Percentiles rank a stretch among this genome's conserved stretches.
These are phyloP conservation scores for Halocaridina rubra DNA, from an alignment of 2,888 invertebrate genomes.

Conservation along the genomic window DNA sequence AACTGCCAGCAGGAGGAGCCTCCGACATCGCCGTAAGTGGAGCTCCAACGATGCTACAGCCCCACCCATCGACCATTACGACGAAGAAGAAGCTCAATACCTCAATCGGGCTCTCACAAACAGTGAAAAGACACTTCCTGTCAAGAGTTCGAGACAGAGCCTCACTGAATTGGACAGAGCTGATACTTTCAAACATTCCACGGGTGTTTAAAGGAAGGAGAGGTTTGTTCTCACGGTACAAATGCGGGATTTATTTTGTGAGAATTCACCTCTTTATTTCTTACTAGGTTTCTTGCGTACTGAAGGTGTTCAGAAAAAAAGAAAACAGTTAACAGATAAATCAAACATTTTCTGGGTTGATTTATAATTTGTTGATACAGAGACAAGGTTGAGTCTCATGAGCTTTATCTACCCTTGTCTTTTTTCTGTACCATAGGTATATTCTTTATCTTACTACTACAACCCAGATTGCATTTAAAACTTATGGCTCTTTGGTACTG, in stretches of 20 bases:
- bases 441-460: too few species aligned
- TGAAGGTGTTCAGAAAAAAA: neutral
- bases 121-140: constrained; percentile 44
- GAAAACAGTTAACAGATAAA: neutral
- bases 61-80: constrained; percentile 36
- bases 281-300: too few species aligned
- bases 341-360: too few species aligned
- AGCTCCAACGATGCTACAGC: constrained; percentile 28
- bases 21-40: constrained; percentile 26
- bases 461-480: too few species aligned
- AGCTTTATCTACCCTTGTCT: too few species aligned
- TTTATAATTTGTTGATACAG: too few species aligned
- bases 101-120: constrained; percentile 47
- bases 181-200: constrained; percentile 49
- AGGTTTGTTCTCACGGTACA: neutral
- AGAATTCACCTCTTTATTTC: neutral
- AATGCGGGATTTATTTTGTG: neutral
- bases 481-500: too few species aligned
- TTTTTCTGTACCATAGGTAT: too few species aligned
- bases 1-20: constrained; percentile 38
- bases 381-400: too few species aligned
- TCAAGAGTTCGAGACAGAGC: constrained; percentile 17
- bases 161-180: constrained; percentile 25
- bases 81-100: constrained; percentile 47
- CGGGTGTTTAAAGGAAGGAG: constrained; percentile 13